Conservation (phyloP, 23 tunicate genomes). For the Corella eumyota region DNA sequence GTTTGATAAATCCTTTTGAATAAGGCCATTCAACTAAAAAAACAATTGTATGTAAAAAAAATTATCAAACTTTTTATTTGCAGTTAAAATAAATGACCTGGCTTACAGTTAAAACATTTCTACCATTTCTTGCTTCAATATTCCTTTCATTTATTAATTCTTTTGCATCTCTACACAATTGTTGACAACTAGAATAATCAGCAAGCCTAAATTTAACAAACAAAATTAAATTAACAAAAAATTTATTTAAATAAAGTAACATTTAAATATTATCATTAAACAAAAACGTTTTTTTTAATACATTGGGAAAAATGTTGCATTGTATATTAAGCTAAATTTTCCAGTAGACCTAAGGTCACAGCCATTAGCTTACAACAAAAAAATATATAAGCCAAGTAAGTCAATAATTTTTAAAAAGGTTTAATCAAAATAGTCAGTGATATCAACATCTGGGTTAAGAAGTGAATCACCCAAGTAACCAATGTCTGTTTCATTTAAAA, state of each 20-base stretch:
- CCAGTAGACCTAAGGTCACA: no score
- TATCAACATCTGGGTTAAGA: constrained; percentile 68
- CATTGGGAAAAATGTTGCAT: background rate
- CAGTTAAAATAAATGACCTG: no score
- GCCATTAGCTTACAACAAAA: no score
- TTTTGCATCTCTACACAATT: constrained; percentile 17
- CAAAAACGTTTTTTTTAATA: background rate
- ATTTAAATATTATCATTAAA: background rate
- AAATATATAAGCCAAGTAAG: no score
- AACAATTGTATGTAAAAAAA: background rate
- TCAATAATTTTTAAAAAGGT: background rate
- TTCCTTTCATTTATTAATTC: constrained; percentile 31
- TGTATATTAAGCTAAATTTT: no score
- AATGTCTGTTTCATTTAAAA: constrained; percentile 70
- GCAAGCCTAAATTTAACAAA: constrained; percentile 13
- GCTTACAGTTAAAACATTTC: constrained; percentile 12
- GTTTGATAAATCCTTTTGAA: constrained; percentile 20
- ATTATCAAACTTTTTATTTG: no score
- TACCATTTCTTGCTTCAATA: constrained; percentile 3
- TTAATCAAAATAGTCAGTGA: constrained; percentile 86
- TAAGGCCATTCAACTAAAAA: constrained; percentile 12
- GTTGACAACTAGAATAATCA: constrained; percentile 33
- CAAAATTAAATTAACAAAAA: background rate
- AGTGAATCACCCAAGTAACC: constrained; percentile 44
- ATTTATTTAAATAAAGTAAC: background rate